Base-by-base conservation (phyloP, 2,113 vertebrate species). In the Zosterops pallidus region DNA sequence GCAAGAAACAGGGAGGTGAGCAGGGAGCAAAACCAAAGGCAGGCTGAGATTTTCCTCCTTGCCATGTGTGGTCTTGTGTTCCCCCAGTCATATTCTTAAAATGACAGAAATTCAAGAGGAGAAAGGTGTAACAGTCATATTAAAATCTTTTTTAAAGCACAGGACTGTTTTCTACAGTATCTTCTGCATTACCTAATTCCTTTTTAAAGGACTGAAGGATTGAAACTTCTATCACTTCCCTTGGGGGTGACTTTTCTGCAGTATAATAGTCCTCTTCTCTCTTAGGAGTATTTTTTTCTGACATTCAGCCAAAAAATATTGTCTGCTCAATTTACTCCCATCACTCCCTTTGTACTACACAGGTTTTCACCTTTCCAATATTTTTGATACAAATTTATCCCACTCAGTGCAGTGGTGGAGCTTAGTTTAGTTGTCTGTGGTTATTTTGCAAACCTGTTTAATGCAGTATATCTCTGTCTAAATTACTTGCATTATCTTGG, bases 301-400 rank as follows among this genome's bases (percentile, higher is more conserved):
- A 94, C 85, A 68, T 68, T 81, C 63, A 90, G 47, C 79, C 90
- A 94, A 93, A 96, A 93, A 94, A 71, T 49, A 72, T 83, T 9
- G 33, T 91, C 80, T 95, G 85, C 89, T 96, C 87, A 91, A 86
- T 94, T 93, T 93, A 67, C 68, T 96, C 67, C 56, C 64, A 83
- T 88, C 71, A 62, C 13, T 91, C 62, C 53, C 23, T 84, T 86
- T 91, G 46, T 84, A 23, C 18, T n/a, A 11, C 29, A 9, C 3
- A 49, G 39, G 23, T 75, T 78, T 92, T 37, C 67, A 93, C 79
- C 82, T 94, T 83, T 46, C 18, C 29, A 18, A 3, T 82, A 15
- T 55, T 79, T 63, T 26, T 74, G 26, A 35, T 55, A 14, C 71
- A 56, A 80, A 33, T 88, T 81, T 33, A 71, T 90, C 46, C 57